phyloP scores from a whole-genome alignment of 2,797 vertebrate species.

The Chaetophractus vellerosus region DNA sequence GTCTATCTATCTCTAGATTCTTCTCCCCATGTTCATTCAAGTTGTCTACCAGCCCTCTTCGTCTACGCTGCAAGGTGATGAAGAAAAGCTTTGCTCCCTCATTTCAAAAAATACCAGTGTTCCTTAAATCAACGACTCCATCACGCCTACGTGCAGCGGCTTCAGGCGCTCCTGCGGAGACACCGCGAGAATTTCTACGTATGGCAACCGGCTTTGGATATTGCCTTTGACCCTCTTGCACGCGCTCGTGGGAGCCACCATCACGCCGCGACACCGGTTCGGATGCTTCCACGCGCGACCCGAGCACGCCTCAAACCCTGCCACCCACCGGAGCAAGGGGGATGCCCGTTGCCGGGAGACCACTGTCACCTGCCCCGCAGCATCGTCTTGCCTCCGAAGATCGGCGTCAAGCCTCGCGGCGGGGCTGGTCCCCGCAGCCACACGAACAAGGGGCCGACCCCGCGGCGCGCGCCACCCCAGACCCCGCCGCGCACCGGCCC shows the following conservation, averaged over 20 bases:
- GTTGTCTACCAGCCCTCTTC: neutral
- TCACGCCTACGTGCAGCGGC: neutral
- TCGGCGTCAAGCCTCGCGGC: neutral
- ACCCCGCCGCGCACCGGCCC: conserved; percentile 31
- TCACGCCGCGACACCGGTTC: neutral
- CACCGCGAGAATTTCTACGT: conserved; percentile 60
- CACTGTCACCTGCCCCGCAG: neutral
- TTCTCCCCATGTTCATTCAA: conserved; percentile 23
- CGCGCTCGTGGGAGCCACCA: neutral
- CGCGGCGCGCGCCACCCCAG: conserved; percentile 28
- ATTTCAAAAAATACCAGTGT: neutral
- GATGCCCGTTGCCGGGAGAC: neutral
- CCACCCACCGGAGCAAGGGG: neutral
- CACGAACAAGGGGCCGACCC: neutral
- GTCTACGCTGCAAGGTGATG: neutral
- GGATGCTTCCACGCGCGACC: neutral
- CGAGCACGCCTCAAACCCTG: neutral
- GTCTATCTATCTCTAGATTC: neutral
- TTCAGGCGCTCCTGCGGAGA: neutral
- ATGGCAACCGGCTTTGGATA: neutral
- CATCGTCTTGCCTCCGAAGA: neutral
- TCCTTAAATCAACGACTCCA: conserved; percentile 5
- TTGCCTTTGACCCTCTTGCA: neutral
- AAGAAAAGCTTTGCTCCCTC: neutral
- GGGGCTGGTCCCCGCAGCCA: neutral